Evolutionary conservation across 2,888 invertebrate genomes (phyloP).

Genomic region (Julus scandinavius): DNA sequence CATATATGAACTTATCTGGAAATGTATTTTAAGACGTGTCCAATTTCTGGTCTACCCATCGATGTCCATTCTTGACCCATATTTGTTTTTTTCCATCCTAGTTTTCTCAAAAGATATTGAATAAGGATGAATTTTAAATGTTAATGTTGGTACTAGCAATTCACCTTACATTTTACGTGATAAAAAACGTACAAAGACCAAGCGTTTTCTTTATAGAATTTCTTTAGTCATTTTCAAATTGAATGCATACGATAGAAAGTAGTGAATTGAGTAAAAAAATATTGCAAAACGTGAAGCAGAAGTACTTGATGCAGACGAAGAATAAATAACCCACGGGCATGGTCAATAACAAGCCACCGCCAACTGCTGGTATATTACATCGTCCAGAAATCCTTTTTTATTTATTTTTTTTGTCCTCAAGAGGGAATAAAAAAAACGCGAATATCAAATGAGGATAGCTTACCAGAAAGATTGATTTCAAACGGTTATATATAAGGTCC

Average conservation of each 20-base stretch:
- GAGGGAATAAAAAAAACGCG: neutral
- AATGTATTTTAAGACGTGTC: too few species aligned
- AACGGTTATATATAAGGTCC: neutral
- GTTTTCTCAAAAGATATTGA: too few species aligned
- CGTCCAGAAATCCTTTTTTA: slow-evolving; percentile 21
- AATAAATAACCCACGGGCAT: slow-evolving; percentile 7
- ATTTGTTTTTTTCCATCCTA: too few species aligned
- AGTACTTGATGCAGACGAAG: neutral
- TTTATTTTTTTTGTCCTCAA: slow-evolving; percentile 4
- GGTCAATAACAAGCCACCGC: neutral
- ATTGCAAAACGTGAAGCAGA: neutral
- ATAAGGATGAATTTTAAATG: too few species aligned
- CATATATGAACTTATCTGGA: too few species aligned
- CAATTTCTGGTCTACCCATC: too few species aligned
- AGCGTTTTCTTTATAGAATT: neutral
- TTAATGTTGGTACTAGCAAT: too few species aligned
- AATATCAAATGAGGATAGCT: slow-evolving; percentile 9
- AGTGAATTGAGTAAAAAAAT: neutral
- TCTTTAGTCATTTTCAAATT: neutral
- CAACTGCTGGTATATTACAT: slow-evolving; percentile 1
- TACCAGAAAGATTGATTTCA: neutral
- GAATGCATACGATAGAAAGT: neutral
- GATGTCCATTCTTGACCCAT: too few species aligned
- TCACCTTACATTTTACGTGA: neutral
- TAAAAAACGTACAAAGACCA: neutral